Conservation (phyloP, 2,888 invertebrate genomes). For the Tyria jacobaeae region DNA sequence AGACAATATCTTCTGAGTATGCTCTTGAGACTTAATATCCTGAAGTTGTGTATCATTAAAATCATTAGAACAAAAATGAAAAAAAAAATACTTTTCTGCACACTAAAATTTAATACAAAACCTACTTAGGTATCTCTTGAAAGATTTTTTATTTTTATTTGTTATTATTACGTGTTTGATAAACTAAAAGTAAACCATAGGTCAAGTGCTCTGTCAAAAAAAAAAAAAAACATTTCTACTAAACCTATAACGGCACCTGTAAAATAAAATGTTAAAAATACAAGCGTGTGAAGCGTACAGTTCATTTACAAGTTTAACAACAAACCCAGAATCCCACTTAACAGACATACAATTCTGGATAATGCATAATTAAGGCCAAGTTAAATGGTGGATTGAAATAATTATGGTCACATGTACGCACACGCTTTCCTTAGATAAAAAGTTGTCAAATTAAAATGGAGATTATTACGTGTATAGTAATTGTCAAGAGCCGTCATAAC, state of each 20-base stretch:
- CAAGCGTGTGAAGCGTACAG: not conserved
- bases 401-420: conserved; percentile 17
- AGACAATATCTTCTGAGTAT: not conserved
- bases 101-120: no score
- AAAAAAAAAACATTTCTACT: not conserved
- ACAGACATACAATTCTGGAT: conserved; percentile 19
- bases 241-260: not conserved
- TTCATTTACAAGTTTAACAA: conserved; percentile 9
- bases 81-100: no score
- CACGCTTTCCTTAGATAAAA: conserved; percentile 37
- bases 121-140: not conserved
- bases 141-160: not conserved
- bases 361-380: conserved; percentile 24
- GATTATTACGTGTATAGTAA: conserved; percentile 26
- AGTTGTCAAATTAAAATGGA: conserved; percentile 30
- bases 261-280: not conserved
- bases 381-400: conserved; percentile 18
- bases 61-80: no score
- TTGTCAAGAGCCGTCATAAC: conserved; percentile 8
- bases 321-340: conserved; percentile 25
- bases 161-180: not conserved
- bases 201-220: not conserved
- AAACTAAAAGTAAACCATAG: not conserved
- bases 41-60: no score
- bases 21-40: no score